phyloP scores from a whole-genome alignment of 64 coral and sea anemone species.

The Pocillopora verrucosa region DNA sequence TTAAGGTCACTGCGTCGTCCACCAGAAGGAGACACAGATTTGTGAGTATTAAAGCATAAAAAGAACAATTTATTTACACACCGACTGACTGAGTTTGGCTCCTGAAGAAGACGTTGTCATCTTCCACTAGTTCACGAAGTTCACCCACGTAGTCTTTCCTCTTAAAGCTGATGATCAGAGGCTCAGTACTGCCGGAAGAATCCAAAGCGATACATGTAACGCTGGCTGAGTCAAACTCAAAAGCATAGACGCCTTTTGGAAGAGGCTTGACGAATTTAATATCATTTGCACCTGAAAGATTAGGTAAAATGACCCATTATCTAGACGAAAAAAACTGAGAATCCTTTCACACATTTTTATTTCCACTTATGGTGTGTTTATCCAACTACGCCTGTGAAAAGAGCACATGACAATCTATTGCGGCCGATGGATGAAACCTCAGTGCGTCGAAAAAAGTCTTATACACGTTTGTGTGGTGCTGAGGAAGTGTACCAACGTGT shows the following conservation, averaged over 20 bases:
- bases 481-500: too few species aligned
- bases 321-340: too few species aligned
- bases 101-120: neutral
- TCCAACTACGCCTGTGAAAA: too few species aligned
- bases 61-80: neutral
- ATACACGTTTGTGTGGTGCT: too few species aligned
- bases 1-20: too few species aligned
- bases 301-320: neutral
- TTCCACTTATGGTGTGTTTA: too few species aligned
- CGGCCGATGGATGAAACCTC: too few species aligned
- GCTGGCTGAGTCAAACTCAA: constrained; percentile 1
- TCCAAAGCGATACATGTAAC: constrained; percentile 33
- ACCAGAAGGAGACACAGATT: too few species aligned
- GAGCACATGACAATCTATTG: too few species aligned
- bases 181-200: neutral
- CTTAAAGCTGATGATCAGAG: constrained; percentile 1
- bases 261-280: constrained; percentile 1
- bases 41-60: too few species aligned
- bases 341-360: too few species aligned
- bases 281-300: neutral
- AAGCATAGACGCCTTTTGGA: constrained; percentile 5
- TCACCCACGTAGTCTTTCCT: neutral
- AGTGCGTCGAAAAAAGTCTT: too few species aligned
- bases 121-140: neutral
- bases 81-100: neutral